Conservation (phyloP, 1,140 invertebrate species). For the Geopemphigus sp. region DNA sequence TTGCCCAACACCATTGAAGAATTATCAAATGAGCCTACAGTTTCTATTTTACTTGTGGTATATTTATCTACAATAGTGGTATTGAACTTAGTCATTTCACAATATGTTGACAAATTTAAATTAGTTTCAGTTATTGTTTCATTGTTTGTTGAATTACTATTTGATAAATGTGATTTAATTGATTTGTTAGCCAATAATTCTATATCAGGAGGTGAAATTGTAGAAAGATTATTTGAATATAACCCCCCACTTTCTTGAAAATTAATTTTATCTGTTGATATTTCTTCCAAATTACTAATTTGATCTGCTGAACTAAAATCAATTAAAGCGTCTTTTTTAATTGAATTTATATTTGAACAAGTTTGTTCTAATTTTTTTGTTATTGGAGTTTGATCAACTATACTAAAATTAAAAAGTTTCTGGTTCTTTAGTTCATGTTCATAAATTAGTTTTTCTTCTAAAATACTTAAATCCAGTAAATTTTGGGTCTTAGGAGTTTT, state of each 20-base stretch:
- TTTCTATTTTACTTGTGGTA: neutral
- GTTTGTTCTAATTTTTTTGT: neutral
- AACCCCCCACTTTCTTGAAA: neutral
- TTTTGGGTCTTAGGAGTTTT: constrained; percentile 15
- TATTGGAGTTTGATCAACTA: constrained; percentile 24
- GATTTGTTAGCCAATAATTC: neutral
- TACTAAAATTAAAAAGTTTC: constrained; percentile 37
- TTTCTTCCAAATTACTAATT: neutral
- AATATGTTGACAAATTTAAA: neutral
- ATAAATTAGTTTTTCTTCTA: neutral
- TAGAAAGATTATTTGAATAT: neutral
- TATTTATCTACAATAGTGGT: neutral
- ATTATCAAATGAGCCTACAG: no score
- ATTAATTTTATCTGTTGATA: neutral
- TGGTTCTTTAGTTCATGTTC: neutral
- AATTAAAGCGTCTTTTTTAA: constrained; percentile 15
- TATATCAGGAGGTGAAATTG: neutral
- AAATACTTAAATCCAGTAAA: constrained; percentile 20
- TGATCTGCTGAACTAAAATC: constrained; percentile 16
- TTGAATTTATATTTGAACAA: neutral
- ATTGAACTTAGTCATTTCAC: neutral
- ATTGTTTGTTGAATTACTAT: neutral
- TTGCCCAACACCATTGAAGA: neutral
- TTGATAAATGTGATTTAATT: neutral
- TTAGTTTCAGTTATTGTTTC: constrained; percentile 4